Percentiles rank a stretch among this genome's conserved stretches.
These are phyloP conservation scores for Lamprotornis superbus DNA, from an alignment of 2,113 vertebrate species.

Conservation along the genomic window DNA sequence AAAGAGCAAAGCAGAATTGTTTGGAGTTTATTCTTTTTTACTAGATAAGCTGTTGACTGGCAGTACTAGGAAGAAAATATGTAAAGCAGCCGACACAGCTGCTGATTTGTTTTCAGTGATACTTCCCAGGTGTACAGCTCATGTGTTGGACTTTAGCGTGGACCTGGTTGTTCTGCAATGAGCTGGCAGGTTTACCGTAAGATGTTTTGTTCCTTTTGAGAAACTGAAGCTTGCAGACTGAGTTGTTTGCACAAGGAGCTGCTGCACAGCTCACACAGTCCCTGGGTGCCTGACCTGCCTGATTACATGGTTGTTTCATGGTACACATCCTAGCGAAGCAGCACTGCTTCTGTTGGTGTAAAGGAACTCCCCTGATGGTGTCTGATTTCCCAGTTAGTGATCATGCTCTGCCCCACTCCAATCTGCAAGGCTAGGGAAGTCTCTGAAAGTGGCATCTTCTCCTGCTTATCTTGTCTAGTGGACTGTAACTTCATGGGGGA, in stretches of 20 bases:
- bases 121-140: background rate
- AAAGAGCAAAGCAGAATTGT: background rate
- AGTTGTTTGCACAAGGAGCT: background rate
- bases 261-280: background rate
- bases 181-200: background rate
- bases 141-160: slow-evolving; percentile 39
- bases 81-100: background rate
- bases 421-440: background rate
- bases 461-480: background rate
- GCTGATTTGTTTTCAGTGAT: background rate
- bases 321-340: background rate
- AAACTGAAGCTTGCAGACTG: background rate
- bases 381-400: background rate
- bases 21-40: background rate
- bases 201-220: background rate
- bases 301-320: background rate
- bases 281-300: background rate
- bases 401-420: background rate
- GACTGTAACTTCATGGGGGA: background rate
- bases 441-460: background rate
- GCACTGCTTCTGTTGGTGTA: background rate
- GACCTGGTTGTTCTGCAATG: background rate
- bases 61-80: background rate
- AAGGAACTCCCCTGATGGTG: background rate
- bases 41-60: background rate